Conservation (phyloP, 2,797 vertebrate species). For the Pelobates cultripes region DNA sequence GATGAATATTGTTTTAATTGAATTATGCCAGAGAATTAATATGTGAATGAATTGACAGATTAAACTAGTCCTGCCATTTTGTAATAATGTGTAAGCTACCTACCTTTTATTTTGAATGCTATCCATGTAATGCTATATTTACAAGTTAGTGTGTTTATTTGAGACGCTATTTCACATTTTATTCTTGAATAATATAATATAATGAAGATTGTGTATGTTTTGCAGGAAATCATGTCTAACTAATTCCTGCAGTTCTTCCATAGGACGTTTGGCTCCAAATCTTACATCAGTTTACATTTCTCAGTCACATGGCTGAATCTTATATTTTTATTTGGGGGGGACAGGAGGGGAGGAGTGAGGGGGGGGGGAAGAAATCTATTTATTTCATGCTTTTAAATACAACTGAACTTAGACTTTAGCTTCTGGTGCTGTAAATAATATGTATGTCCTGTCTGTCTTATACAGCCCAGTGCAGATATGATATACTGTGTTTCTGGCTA, state of each 20-base stretch:
- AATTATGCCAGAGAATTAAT: constrained; percentile 61
- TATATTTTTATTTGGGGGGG: constrained; percentile 58
- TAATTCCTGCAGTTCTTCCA: constrained; percentile 56
- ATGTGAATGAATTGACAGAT: constrained; percentile 63
- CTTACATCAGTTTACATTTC: constrained; percentile 68
- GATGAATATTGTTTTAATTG: constrained; percentile 65
- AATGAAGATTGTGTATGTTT: constrained; percentile 60
- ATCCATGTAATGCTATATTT: constrained; percentile 70
- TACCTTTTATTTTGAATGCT: constrained; percentile 72
- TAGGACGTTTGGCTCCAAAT: constrained; percentile 59
- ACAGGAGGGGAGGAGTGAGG: constrained; percentile 39
- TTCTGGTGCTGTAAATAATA: constrained; percentile 79
- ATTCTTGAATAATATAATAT: constrained; percentile 60
- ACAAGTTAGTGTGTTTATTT: constrained; percentile 68
- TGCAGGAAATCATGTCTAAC: constrained; percentile 59
- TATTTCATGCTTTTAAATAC: constrained; percentile 75
- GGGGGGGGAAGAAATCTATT: constrained; percentile 75
- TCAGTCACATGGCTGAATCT: constrained; percentile 62
- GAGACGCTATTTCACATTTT: constrained; percentile 67
- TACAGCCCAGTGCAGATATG: constrained; percentile 72
- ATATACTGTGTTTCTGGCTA: constrained; percentile 62
- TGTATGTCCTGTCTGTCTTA: constrained; percentile 81
- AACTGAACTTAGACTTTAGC: constrained; percentile 72
- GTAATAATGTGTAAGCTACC: constrained; percentile 72
- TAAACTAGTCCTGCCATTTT: constrained; percentile 71